Conservation (phyloP, 2,888 invertebrate genomes). For the Campoplex capitator region DNA sequence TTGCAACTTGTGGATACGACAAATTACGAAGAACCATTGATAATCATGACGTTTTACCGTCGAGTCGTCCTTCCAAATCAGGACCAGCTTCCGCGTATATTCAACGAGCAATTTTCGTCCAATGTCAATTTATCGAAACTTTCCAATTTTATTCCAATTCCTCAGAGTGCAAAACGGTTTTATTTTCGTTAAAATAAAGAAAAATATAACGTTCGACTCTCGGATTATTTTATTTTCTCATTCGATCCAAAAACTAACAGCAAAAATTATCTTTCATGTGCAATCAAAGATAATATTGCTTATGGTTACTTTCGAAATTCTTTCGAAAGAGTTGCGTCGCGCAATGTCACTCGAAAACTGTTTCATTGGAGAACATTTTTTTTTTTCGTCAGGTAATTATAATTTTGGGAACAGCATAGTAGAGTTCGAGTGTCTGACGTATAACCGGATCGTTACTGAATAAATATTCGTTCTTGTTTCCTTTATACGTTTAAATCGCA, state of each 20-base stretch:
- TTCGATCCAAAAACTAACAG: neutral
- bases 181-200: constrained; percentile 18
- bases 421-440: constrained; percentile 17
- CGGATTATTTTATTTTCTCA: neutral
- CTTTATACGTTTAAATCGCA: constrained; percentile 52
- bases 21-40: neutral
- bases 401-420: constrained; percentile 10
- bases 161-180: constrained; percentile 7
- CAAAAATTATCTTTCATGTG: constrained; percentile 5
- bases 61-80: constrained; percentile 15
- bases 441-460: constrained; percentile 43
- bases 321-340: neutral
- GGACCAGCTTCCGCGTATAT: neutral
- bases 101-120: neutral
- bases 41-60: constrained; percentile 23
- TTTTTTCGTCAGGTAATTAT: neutral
- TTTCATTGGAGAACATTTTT: neutral
- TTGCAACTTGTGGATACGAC: constrained; percentile 45
- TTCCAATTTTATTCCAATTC: neutral
- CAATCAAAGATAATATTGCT: constrained; percentile 34
- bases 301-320: neutral
- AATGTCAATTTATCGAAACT: neutral
- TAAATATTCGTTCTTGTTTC: constrained; percentile 25
- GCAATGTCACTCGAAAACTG: neutral
- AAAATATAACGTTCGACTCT: constrained; percentile 30